phyloP scores from a whole-genome alignment of 2,888 invertebrate genomes.

The Epirrhoe alternata region DNA sequence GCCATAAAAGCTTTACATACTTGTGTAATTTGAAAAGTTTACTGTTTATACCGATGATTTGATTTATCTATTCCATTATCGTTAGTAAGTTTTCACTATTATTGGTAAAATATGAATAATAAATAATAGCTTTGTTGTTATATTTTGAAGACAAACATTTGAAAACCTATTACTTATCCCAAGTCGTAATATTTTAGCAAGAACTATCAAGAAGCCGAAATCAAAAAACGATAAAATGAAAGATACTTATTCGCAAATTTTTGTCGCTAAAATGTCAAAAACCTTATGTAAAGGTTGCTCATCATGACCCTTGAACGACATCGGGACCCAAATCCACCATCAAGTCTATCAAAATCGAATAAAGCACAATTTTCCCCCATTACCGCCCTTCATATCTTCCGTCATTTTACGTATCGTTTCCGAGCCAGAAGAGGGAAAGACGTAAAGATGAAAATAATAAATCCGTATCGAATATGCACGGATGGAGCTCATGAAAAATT shows the following conservation, averaged over 20 bases:
- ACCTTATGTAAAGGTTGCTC: slow-evolving; percentile 49
- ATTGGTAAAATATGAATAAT: too few relatives aligned
- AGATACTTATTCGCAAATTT: slow-evolving; percentile 4
- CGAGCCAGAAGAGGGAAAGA: slow-evolving; percentile 79
- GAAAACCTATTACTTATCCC: background rate
- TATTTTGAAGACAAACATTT: background rate
- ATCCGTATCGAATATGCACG: slow-evolving; percentile 82
- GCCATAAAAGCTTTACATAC: slow-evolving; percentile 27
- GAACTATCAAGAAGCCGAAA: background rate
- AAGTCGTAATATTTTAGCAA: background rate
- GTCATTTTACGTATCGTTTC: slow-evolving; percentile 84
- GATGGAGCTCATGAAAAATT: slow-evolving; percentile 68
- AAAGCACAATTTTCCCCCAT: slow-evolving; percentile 83
- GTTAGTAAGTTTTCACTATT: too few relatives aligned
- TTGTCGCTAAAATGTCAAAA: slow-evolving; percentile 27
- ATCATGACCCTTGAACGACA: slow-evolving; percentile 67
- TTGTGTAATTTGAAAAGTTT: slow-evolving; percentile 16
- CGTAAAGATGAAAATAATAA: slow-evolving; percentile 81
- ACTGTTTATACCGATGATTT: slow-evolving; percentile 15
- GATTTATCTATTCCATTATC: slow-evolving; percentile 7
- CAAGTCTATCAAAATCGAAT: slow-evolving; percentile 84
- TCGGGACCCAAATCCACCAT: slow-evolving; percentile 75
- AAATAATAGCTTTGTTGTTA: background rate
- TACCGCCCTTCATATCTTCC: slow-evolving; percentile 83
- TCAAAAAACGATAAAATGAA: background rate